Conservation (phyloP, 2,888 invertebrate species). For the Dryomyza anilis region DNA sequence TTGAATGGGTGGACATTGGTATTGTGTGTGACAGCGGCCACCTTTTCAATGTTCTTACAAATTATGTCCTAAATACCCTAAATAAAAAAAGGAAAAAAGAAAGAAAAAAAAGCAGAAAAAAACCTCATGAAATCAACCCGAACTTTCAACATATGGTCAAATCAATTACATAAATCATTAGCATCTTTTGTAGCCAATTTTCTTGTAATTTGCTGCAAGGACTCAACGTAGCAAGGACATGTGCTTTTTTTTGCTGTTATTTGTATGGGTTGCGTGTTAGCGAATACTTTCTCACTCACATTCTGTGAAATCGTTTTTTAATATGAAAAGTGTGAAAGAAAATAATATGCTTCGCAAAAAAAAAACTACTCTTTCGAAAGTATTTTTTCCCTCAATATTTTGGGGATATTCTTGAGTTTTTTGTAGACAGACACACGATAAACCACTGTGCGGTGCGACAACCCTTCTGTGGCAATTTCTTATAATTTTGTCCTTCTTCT, state of each 20-base stretch:
- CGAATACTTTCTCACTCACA: conserved; percentile 26
- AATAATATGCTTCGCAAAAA: conserved; percentile 29
- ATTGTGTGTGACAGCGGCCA: background rate
- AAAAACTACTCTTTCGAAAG: conserved; percentile 16
- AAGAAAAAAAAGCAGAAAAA: conserved; percentile 47
- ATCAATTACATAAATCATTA: conserved; percentile 61
- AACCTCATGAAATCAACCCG: no score
- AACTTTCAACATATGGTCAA: conserved; percentile 55
- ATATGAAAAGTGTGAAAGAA: conserved; percentile 46
- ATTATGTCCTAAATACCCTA: background rate
- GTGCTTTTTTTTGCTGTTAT: conserved; percentile 15
- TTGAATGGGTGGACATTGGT: conserved; percentile 1
- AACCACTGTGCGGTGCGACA: background rate
- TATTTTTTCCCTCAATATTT: conserved; percentile 24
- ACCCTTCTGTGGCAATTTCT: conserved; percentile 10
- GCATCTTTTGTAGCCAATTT: conserved; percentile 59
- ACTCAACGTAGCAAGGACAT: conserved; percentile 25
- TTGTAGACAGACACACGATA: conserved; percentile 18
- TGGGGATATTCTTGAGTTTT: conserved; percentile 32
- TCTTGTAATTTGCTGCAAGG: conserved; percentile 42
- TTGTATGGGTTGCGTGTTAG: conserved; percentile 40
- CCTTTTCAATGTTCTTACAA: background rate
- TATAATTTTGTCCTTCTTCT: conserved; percentile 13
- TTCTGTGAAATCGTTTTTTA: conserved; percentile 54
- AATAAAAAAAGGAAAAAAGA: conserved; percentile 6